Base-by-base conservation (phyloP, 2,113 vertebrate genomes). In the Tichodroma muraria region DNA sequence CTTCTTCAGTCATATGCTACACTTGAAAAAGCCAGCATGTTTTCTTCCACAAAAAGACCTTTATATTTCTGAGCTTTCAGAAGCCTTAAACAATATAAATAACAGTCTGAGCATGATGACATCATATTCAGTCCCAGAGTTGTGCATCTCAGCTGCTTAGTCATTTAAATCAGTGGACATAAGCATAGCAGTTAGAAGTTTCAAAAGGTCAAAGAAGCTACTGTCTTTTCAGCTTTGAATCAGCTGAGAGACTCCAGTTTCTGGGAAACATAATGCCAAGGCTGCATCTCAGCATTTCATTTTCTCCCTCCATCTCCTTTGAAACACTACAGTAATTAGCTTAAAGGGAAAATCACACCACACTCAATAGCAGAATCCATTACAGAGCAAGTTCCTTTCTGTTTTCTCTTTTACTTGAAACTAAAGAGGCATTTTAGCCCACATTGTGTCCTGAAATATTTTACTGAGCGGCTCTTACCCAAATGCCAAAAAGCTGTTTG, bases 211-310 rank as follows among this genome's bases (percentile, higher is more conserved):
- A 96, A 92, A 96, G 94, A 94, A 96, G 44, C 89, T 83, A 93
- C 97, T 96, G 93, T 97, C 97, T 96, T 97, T 95, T 97, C 90
- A 87, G 90, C 89, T 98, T 97, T 96, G 93, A 86, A 97, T 97
- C 97, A 97, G 83, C 96, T 95, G 89, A 96, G 89, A 94, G 38
- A 94, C 94, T 96, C 92, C 78, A 89, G 56, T 83, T 95, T 94
- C 95, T 94, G 95, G 53, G 85, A 96, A 96, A 95, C 44, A 78
- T 83, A 92, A 96, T 80, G 64, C 86, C 92, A 89, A 89, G 87
- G 66, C 89, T 97, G 86, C 88, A 88, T 96, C 92, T 97, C 35
- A 60, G 89, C 54, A 68, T 95, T 80, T 96, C 45, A 78, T 96
- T 96, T 50, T 37, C 54, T 59, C 35, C 53, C 10, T 19, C 19